These are phyloP conservation scores for Hydropsyche betteni DNA, from an alignment of 2,888 invertebrate species.

Conservation along the genomic window DNA sequence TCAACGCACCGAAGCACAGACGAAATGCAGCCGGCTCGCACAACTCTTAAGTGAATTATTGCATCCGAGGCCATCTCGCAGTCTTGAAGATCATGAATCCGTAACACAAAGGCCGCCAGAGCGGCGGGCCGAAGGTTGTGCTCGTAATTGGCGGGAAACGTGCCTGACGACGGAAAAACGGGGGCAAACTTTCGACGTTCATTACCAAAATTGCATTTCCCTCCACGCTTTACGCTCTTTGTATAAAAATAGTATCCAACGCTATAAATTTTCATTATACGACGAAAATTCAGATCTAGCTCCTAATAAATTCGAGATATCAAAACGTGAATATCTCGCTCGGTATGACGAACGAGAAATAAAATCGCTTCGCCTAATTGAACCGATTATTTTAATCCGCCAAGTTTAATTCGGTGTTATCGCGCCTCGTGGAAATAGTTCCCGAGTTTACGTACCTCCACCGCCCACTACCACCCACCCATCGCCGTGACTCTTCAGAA, in stretches of 20 bases:
- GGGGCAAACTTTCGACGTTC: too few relatives aligned
- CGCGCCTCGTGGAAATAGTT: slow-evolving; percentile 13
- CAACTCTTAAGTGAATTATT: slow-evolving; percentile 1
- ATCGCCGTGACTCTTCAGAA: background rate
- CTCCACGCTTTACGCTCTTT: too few relatives aligned
- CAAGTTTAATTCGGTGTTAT: slow-evolving; percentile 22
- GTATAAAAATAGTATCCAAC: too few relatives aligned
- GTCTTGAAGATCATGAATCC: background rate
- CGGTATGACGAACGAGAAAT: slow-evolving; percentile 8
- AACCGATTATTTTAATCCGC: slow-evolving; percentile 27
- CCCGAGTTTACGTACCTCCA: background rate
- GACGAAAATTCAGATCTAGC: too few relatives aligned
- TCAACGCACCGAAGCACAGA: background rate
- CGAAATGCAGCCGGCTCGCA: background rate
- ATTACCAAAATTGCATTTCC: too few relatives aligned
- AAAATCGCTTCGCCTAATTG: slow-evolving; percentile 18
- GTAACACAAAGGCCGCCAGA: too few relatives aligned
- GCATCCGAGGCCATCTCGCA: background rate
- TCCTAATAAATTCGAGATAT: too few relatives aligned
- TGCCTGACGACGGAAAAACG: too few relatives aligned
- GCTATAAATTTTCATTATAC: too few relatives aligned
- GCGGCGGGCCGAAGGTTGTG: too few relatives aligned
- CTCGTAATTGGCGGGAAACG: too few relatives aligned
- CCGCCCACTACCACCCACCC: slow-evolving; percentile 6
- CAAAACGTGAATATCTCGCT: too few relatives aligned